A percentile compares a stretch with the other conserved stretches of the same genome.
Conservation (phyloP, 2,113 vertebrate genomes). For the Eudyptes chrysolophus region DNA sequence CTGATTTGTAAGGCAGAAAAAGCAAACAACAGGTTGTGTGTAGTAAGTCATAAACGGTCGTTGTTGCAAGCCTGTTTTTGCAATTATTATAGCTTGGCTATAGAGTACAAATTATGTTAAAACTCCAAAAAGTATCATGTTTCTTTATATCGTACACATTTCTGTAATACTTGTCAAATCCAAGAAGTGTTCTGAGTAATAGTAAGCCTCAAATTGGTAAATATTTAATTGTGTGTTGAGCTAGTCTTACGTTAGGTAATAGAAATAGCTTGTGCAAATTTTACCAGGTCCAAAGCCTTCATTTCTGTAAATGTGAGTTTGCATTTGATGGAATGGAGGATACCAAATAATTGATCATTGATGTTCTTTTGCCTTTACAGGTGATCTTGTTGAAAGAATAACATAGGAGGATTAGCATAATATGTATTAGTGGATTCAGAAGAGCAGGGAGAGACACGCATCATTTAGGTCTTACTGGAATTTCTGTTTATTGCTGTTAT, state of each 20-base stretch:
- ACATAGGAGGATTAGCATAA: neutral
- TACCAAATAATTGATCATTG: neutral
- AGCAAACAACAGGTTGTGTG: neutral
- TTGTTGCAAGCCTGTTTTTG: neutral
- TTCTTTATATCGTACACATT: neutral
- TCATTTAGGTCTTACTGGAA: neutral
- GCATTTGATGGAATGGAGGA: neutral
- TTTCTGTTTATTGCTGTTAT: neutral
- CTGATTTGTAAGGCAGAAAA: neutral
- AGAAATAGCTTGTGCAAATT: neutral
- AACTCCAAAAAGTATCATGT: neutral
- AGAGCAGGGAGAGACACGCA: neutral
- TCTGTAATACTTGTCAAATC: neutral
- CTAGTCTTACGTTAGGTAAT: neutral
- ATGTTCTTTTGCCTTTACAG: constrained; percentile 5
- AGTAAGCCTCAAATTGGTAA: neutral
- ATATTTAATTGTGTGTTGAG: neutral
- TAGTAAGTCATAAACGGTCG: neutral
- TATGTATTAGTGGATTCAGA: constrained; percentile 5
- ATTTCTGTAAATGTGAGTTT: neutral
- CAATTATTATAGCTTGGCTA: neutral
- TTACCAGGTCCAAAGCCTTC: neutral
- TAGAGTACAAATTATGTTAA: neutral
- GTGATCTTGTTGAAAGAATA: constrained; percentile 7
- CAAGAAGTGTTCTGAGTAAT: neutral